Evolutionary conservation across 2,888 invertebrate species (phyloP), one percentile per base, ranked within the genome.

Genomic region (Osmoderma eremita): DNA sequence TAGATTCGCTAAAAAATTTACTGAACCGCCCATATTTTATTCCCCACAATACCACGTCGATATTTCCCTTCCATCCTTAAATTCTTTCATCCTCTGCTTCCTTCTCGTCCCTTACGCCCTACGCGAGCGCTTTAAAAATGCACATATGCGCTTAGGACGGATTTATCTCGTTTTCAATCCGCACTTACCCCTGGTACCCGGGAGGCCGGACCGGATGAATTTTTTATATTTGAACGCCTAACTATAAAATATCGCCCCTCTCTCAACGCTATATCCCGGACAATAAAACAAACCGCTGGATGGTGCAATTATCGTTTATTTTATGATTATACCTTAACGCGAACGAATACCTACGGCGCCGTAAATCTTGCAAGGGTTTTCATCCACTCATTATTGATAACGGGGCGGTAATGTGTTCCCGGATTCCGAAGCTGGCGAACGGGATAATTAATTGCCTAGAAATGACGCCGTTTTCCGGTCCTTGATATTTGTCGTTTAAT

Each of bases 151-250:
- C 30, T 49, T 42, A 50, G 24, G 64, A 61, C 45, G 24, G 51
- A 58, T 66, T 66, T 66, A 61, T 50, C 50, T 30, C 61, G 41
- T 49, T 66, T 66, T 66, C 65, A 66, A 66, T 66, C 65, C 61
- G 61, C 61, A 51, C 50, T 66, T 61, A 30, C 18, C 51, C 56
- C 38, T 15, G 17, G 13, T 13, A 36, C 49, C 48, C 20, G 10
- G 51, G 65, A 56, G 48, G 38, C 45, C 56, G 56, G 51, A 30
- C 10, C 41, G 58, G 65, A 61, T 66, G 65, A 66, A 66, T 66
- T 56, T 65, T 66, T 66, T 66, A 66, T 66, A 20, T n/a, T 50
- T 42, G 58, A 13, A 41, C 58, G 45, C 30, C 58, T 61, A 61
- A 61, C 45, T 45, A 45, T 61, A 48, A 61, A 61, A 61, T 61